Evolutionary conservation across 1,140 invertebrate species (phyloP), one percentile per base, ranked within the genome.

Genomic region (Caerostris darwini): DNA sequence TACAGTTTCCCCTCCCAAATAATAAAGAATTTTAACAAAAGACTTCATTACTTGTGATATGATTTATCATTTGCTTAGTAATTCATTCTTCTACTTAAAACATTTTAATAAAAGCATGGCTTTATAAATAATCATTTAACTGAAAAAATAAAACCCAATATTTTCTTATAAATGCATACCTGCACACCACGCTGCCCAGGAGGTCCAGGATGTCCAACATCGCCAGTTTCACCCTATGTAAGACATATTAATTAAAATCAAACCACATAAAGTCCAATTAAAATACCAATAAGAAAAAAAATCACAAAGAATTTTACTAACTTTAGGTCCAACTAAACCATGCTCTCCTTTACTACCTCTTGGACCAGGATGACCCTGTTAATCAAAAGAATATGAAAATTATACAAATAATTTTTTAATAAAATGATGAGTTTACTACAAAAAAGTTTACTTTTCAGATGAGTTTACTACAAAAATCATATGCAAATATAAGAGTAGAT

Each of bases 321-420:
- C 94, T n/a, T 94, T 94, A 53, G 90, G 17, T 88, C 94, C 94
- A 59, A 69, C 12, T 83, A 92, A 61, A 6, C 94, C 94, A 83
- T 97, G 97, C 96, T 98, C 98, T n/a, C 98, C 98, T 96, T 98
- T 98, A 69, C 96, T 95, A 53, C 98, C 98, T 90, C 97, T 96
- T 88, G 96, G 95, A 58, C 98, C 98, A 56, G 96, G 95, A 1
- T 96, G 95, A 69, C 98, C 98, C 94, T 94, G 53, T 71, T 83
- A 92, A 50, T 34, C 34, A 34, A 34, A 34, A 34, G 34, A 34
- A 34, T 34, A 34, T 3, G 8, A 92, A 67, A 19, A 56, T 61
- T 2, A 92, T 14, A 14, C 14, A 61, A 54, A 34, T 19, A 19
- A 17, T 17, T n/a, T 14, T n/a, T 67, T 14, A 67, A 67, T 17